These are phyloP conservation scores for Serripes groenlandicus DNA, from an alignment of 2,888 invertebrate species.

Conservation along the genomic window DNA sequence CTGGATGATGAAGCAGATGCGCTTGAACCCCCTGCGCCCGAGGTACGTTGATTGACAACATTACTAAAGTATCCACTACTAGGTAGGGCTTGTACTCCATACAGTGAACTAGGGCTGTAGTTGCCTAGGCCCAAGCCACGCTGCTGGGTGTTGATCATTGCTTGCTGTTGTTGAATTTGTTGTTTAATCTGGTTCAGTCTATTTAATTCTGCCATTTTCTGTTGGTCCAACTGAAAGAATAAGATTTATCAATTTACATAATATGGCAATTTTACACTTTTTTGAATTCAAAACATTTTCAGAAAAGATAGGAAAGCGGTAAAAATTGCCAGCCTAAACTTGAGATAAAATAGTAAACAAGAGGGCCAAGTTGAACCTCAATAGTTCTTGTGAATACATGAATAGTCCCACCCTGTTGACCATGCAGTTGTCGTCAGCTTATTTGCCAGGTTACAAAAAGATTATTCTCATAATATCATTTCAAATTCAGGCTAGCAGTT, in stretches of 20 bases:
- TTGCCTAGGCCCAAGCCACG: slow-evolving; percentile 17
- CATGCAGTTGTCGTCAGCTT: no score
- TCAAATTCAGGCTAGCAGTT: no score
- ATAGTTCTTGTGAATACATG: no score
- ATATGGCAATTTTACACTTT: neutral
- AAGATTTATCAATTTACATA: neutral
- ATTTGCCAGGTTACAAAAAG: no score
- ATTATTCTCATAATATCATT: no score
- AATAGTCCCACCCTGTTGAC: no score
- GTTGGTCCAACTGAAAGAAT: slow-evolving; percentile 68
- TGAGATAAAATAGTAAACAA: no score
- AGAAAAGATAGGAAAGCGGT: no score
- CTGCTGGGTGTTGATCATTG: slow-evolving; percentile 58
- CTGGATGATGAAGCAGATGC: neutral
- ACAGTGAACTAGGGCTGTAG: neutral
- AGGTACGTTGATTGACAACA: neutral
- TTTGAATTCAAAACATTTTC: neutral
- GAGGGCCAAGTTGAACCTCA: no score
- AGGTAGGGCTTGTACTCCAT: slow-evolving; percentile 20
- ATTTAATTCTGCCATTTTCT: slow-evolving; percentile 70
- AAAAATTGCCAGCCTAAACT: no score
- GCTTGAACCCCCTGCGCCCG: neutral
- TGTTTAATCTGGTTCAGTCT: slow-evolving; percentile 72
- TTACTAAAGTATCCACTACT: slow-evolving; percentile 2
- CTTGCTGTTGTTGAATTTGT: slow-evolving; percentile 75